Base-by-base conservation (phyloP, 1,140 invertebrate genomes). In the Macrocentrus cingulum region DNA sequence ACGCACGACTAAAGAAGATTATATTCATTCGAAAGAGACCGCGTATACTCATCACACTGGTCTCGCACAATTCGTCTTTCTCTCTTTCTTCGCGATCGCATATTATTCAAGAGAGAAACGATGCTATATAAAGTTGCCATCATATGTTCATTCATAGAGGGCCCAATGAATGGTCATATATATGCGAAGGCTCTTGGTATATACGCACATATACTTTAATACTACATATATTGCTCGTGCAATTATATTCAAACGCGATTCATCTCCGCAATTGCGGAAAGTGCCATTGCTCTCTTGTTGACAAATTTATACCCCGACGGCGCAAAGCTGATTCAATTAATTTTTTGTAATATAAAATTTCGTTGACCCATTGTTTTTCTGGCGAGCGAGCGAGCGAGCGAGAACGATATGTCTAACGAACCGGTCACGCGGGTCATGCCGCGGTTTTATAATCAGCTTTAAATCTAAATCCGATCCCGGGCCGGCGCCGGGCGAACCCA, bases 101-200 rank as follows among this genome's bases (percentile, higher is more conserved):
- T 61, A 48, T 56, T 56, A 36, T 29, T 15, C 39, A 22, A 41
- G n/a, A 34, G 37, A 48, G 29, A 42, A 46, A 48, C 61, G 62
- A 59, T n/a, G 66, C 59, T 60, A 67, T 51, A 75, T 76, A 72
- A 76, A 76, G 69, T 76, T 70, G 66, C 67, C 70, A 74, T 72
- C 71, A 68, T 71, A 65, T 59, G 63, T 75, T 77, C 76, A 78
- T 77, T 78, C 75, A 78, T 75, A 71, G 69, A 64, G 67, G 63
- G 62, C 66, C 44, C 63, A 60, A 69, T 78, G 76, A 78, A 78
- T 78, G 76, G 72, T 66, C 65, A 8, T 13, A 16, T 67, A 65
- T 68, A n/a, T n/a, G n/a, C n/a, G n/a, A n/a, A n/a, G n/a, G n/a
- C n/a, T n/a, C n/a, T n/a, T n/a, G n/a, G n/a, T n/a, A n/a, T n/a